Conservation (phyloP, 2,113 vertebrate genomes). For the Catharus minimus region DNA sequence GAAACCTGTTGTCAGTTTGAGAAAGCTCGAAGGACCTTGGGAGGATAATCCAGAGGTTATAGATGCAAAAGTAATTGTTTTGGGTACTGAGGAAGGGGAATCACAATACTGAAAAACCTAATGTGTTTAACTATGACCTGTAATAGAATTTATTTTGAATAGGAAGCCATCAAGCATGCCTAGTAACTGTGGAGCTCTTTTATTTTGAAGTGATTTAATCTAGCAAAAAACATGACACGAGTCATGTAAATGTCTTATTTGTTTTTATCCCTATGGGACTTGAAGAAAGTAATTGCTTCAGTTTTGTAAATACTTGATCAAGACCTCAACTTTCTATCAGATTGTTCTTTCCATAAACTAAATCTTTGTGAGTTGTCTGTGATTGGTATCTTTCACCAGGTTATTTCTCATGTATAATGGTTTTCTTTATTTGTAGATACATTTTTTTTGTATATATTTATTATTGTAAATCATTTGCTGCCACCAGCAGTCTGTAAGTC, state of each 20-base stretch:
- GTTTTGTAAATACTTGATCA: conserved; percentile 80
- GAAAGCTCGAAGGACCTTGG: conserved; percentile 74
- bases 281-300: conserved; percentile 79
- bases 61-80: conserved; percentile 69
- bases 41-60: conserved; percentile 65
- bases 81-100: conserved; percentile 67
- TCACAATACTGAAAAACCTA: conserved; percentile 80
- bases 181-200: conserved; percentile 87
- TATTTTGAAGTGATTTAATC: conserved; percentile 82
- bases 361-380: conserved; percentile 90
- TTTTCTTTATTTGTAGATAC: conserved; percentile 83
- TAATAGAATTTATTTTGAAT: conserved; percentile 70
- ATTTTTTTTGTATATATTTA: conserved; percentile 84
- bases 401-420: conserved; percentile 81
- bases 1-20: conserved; percentile 85
- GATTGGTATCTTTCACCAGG: conserved; percentile 85
- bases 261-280: conserved; percentile 91
- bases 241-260: conserved; percentile 82
- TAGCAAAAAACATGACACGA: conserved; percentile 85
- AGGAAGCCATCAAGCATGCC: conserved; percentile 89
- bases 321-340: conserved; percentile 80
- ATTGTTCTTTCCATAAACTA: conserved; percentile 76
- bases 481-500: conserved; percentile 90
- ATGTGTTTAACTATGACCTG: conserved; percentile 56
- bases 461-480: conserved; percentile 89